A percentile compares a stretch with the other conserved stretches of the same genome.
Conservation (phyloP, 2,888 invertebrate species). For the Platerodrilus igneus region DNA sequence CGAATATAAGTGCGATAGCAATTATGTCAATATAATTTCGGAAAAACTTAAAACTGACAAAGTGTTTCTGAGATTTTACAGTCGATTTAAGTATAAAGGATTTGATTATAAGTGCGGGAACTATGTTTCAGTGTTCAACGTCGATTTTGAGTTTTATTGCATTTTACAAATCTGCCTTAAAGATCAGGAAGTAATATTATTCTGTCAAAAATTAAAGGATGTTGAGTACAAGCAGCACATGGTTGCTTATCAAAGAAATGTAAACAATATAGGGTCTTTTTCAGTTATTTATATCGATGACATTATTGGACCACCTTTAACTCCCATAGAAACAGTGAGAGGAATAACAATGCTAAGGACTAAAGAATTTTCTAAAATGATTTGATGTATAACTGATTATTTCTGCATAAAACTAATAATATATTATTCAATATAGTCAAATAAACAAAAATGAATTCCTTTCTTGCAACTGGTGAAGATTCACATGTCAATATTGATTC, state of each 20-base stretch:
- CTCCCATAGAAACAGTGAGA: conserved; percentile 19
- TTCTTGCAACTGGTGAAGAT: too few species aligned
- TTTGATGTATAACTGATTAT: too few species aligned
- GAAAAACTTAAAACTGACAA: conserved; percentile 12
- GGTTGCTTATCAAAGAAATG: conserved; percentile 8
- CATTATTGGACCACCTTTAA: conserved; percentile 18
- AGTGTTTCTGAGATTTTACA: conserved; percentile 15
- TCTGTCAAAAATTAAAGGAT: conserved; percentile 11
- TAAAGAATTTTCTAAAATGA: too few species aligned
- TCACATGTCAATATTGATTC: too few species aligned
- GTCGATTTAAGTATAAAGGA: conserved; percentile 9
- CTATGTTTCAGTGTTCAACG: conserved; percentile 14
- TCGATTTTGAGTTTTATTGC: conserved; percentile 16
- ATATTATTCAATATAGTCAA: too few species aligned
- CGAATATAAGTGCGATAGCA: conserved; percentile 14
- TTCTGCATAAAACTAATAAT: too few species aligned
- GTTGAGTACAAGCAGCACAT: conserved; percentile 7
- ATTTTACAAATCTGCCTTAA: conserved; percentile 17
- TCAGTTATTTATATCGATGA: conserved; percentile 11
- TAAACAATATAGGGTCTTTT: conserved; percentile 9
- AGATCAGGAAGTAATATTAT: conserved; percentile 10
- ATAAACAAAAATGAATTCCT: too few species aligned
- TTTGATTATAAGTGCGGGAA: conserved; percentile 12
- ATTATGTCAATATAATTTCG: conserved; percentile 15
- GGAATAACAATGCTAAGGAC: conserved; percentile 19